Evolutionary conservation across 1,140 invertebrate species (phyloP).

Genomic region (Drosophila teissieri): DNA sequence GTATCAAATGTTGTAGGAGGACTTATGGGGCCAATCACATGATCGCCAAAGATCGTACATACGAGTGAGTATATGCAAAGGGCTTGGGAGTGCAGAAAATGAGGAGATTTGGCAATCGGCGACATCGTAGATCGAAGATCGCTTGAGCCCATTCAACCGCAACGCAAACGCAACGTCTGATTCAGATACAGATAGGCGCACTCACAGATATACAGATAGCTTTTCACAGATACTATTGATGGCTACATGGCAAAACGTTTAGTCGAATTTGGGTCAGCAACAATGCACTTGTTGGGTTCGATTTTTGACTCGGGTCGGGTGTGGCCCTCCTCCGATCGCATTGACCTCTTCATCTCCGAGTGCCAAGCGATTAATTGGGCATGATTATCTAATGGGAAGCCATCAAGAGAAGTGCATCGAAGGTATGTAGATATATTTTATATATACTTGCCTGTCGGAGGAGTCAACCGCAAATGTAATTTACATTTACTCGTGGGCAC

Average conservation of each 20-base stretch:
- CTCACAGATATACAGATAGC: slow-evolving; percentile 18
- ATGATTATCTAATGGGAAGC: slow-evolving; percentile 48
- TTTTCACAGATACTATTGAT: slow-evolving; percentile 20
- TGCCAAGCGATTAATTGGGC: slow-evolving; percentile 38
- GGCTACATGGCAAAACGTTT: slow-evolving; percentile 46
- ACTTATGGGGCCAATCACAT: slow-evolving; percentile 50
- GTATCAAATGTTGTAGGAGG: slow-evolving; percentile 46
- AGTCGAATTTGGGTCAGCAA: slow-evolving; percentile 69
- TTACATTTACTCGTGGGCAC: slow-evolving; percentile 37
- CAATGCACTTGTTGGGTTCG: slow-evolving; percentile 66
- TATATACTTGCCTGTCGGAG: slow-evolving; percentile 25
- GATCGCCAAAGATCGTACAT: slow-evolving; percentile 35
- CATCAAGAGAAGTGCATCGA: slow-evolving; percentile 38
- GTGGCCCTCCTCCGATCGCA: slow-evolving; percentile 39
- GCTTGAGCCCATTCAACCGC: slow-evolving; percentile 76
- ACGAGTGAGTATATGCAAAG: slow-evolving; percentile 35
- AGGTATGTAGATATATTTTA: neutral
- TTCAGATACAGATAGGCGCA: slow-evolving; percentile 44
- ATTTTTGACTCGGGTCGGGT: slow-evolving; percentile 37
- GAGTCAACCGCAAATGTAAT: slow-evolving; percentile 38
- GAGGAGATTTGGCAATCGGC: slow-evolving; percentile 71
- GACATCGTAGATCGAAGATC: slow-evolving; percentile 78
- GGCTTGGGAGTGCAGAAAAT: slow-evolving; percentile 62
- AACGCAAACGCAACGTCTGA: slow-evolving; percentile 64
- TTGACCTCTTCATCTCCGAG: slow-evolving; percentile 57